Evolutionary conservation across 2,113 vertebrate genomes (phyloP), one percentile per base, ranked within the genome.

Genomic region (Lonchura striata): DNA sequence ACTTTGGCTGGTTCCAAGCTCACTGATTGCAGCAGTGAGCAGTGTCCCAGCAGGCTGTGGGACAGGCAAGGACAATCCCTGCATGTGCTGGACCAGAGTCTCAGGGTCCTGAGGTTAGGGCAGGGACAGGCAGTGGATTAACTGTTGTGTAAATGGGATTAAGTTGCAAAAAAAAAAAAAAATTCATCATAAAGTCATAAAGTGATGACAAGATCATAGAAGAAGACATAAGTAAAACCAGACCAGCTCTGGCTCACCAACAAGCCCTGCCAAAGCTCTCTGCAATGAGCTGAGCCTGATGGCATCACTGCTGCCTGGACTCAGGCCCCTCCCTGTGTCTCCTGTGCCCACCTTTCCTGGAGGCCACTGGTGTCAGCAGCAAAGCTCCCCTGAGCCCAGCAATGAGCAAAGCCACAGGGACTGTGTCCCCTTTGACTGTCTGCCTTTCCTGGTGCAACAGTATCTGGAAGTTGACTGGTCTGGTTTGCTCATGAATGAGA

Each of bases 11-110:
- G 20, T 10, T 3, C 20, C n/a, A 21, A 0, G 35, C 39, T 17
- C 2, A 3, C 2, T 1, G 4, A 7, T 1, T 53, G 23, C 0
- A 17, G 80, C 47, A 56, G 54, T 10, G 81, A 46, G 70, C 54
- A 31, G 8, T 3, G 22, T 28, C 59, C 44, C 27, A 18, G 17
- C 30, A 9, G 46, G 50, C 52, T 37, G 15, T 15, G 75, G 57
- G 79, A 50, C 68, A 37, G 19, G 27, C 15, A 13, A 39, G 23
- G 35, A 25, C 37, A 35, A 20, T 7, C n/a, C 75, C 47, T 25
- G 31, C 18, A 2, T 1, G 2, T 23, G 28, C 69, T 52, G 64
- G 23, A 19, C 31, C 70, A 24, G 24, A 64, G 23, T 42, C 15
- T 59, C 31, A 3, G 9, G 12, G 30, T 25, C 39, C 28, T 2